These are phyloP conservation scores for Lemur catta DNA, from an alignment of 2,797 vertebrate genomes.

Conservation along the genomic window DNA sequence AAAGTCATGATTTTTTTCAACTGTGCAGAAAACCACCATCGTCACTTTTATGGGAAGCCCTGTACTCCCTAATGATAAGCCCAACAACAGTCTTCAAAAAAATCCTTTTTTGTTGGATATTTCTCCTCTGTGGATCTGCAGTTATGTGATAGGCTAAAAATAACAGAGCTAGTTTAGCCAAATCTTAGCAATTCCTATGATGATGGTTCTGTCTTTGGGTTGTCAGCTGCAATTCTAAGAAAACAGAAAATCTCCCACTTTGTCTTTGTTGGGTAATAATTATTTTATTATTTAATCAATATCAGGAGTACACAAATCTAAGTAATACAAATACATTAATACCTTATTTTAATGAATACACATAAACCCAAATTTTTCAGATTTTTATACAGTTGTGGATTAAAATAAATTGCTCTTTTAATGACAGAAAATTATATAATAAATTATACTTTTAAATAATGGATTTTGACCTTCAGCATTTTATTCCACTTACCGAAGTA, in stretches of 20 bases:
- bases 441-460: conserved; percentile 59
- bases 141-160: not conserved
- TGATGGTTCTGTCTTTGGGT: not conserved
- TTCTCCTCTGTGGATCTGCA: not conserved
- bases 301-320: not conserved
- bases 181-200: not conserved
- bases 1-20: not conserved
- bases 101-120: not conserved
- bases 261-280: not conserved
- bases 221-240: not conserved
- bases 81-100: not conserved
- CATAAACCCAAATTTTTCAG: not conserved
- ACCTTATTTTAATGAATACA: not conserved
- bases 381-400: not conserved
- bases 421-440: not conserved
- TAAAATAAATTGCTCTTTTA: conserved; percentile 41
- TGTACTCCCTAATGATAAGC: not conserved
- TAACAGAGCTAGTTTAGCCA: not conserved
- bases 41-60: not conserved
- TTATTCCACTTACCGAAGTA: conserved; percentile 9
- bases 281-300: conserved; percentile 2
- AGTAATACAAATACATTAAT: not conserved
- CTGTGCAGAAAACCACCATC: not conserved
- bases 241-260: not conserved
- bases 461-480: conserved; percentile 36